Evolutionary conservation across 2,797 vertebrate genomes (phyloP), one percentile per base, ranked within the genome.

Genomic region (Hephaestus fuliginosus): DNA sequence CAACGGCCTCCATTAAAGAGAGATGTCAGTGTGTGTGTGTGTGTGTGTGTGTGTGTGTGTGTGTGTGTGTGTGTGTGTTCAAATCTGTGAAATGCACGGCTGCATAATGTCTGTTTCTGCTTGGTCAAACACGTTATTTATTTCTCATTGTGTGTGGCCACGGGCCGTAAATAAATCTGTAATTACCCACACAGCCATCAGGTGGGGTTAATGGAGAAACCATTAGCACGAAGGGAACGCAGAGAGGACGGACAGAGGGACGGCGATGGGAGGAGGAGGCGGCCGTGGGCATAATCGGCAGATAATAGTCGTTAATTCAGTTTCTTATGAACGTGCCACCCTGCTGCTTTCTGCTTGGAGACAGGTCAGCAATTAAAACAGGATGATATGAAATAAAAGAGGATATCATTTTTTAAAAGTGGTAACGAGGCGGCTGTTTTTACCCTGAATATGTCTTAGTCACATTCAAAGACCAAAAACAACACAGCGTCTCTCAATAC

Each of bases 171-270:
- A 86, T 90, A 85, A 9, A 74, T 81, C 64, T 85, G 85, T 82
- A 86, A 91, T 91, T 83, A 91, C 82, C 89, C 71, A 70, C 88
- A 64, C 74, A 78, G 89, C 83, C 88, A 22, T 93, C 89, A 90
- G 88, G 88, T 87, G 86, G 85, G 82, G 87, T 91, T 92, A 91
- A 91, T 91, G 86, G 87, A 87, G 84, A 76, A 80, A 39, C 69
- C 83, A 88, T 88, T 91, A 92, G 82, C 67, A 67, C 13, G 28
- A 25, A 46, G 60, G 57, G 71, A 22, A 62, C 65, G 55, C 33
- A 33, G 11, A 43, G 73, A 10, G 60, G 61, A 44, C 15, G 41
- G 39, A 65, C 1, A 68, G 70, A 44, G 49, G 56, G 33, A 3
- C 1, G 22, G 61, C 66, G 14, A 20, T 64, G 67, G 28, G 20